Percentiles rank a stretch among this genome's conserved stretches.
Conservation (phyloP, 2,113 vertebrate species). For the Balaenoptera acutorostrata region DNA sequence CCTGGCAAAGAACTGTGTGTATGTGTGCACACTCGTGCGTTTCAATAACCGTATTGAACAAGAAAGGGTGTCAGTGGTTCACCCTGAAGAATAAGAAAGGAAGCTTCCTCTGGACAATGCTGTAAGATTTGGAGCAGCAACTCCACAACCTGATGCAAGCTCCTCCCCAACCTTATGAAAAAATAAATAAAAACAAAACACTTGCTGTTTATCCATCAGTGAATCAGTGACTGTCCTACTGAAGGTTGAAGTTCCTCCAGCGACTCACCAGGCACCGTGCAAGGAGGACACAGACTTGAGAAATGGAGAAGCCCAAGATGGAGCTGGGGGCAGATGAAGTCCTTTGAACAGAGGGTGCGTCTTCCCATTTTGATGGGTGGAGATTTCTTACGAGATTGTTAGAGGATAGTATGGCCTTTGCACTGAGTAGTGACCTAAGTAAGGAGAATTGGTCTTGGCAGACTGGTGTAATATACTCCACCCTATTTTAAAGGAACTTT, state of each 20-base stretch:
- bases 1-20: rapidly evolving
- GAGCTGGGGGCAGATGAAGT: neutral
- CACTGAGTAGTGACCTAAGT: neutral
- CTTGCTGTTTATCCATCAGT: neutral
- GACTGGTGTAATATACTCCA: neutral
- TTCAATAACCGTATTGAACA: neutral
- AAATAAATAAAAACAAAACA: neutral
- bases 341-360: neutral
- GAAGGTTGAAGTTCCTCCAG: neutral
- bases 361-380: neutral
- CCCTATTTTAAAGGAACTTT: neutral
- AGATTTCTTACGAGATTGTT: neutral
- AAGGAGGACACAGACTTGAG: neutral
- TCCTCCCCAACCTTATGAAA: neutral
- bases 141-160: neutral
- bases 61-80: neutral
- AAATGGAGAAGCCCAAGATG: neutral
- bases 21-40: too few species aligned
- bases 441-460: too few species aligned
- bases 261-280: neutral
- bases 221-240: neutral
- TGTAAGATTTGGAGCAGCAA: neutral
- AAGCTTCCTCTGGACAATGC: neutral
- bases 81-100: neutral
- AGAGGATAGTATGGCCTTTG: neutral